Percentiles rank a stretch among this genome's conserved stretches.
Evolutionary conservation across 2,888 invertebrate species (phyloP).

Genomic region (Cataglyphis livida): DNA sequence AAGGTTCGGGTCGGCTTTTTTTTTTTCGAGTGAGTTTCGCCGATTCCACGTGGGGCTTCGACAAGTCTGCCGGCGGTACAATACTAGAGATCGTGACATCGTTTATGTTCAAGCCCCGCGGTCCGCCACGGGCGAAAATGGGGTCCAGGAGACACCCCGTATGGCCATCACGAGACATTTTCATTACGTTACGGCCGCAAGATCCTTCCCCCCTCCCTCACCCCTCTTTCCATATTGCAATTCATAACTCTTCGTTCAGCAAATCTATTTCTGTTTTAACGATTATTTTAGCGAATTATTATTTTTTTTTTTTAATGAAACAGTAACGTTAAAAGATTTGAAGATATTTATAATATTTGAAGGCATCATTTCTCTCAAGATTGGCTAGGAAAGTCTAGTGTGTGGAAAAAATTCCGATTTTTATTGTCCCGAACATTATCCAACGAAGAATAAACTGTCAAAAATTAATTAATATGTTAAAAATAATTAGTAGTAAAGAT

Average conservation of each 20-base stretch:
- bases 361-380: too few species aligned
- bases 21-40: slow-evolving; percentile 32
- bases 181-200: slow-evolving; percentile 80
- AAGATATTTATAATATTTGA: background rate
- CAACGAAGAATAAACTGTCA: too few species aligned
- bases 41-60: slow-evolving; percentile 77
- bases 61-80: slow-evolving; percentile 74
- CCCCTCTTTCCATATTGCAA: slow-evolving; percentile 55
- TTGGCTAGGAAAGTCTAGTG: too few species aligned
- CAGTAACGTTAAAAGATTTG: background rate
- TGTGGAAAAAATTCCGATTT: too few species aligned
- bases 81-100: slow-evolving; percentile 80
- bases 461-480: too few species aligned
- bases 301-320: background rate
- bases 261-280: slow-evolving; percentile 47
- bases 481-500: too few species aligned
- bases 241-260: slow-evolving; percentile 21
- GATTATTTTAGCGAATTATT: background rate
- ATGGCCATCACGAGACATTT: slow-evolving; percentile 80
- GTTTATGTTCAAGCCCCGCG: slow-evolving; percentile 81
- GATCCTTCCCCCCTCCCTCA: slow-evolving; percentile 70
- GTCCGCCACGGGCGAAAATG: slow-evolving; percentile 78
- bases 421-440: too few species aligned
- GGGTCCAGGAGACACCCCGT: slow-evolving; percentile 75
- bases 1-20: slow-evolving; percentile 64